Evolutionary conservation across 2,797 vertebrate genomes (phyloP).

Genomic region (Chelonia mydas): DNA sequence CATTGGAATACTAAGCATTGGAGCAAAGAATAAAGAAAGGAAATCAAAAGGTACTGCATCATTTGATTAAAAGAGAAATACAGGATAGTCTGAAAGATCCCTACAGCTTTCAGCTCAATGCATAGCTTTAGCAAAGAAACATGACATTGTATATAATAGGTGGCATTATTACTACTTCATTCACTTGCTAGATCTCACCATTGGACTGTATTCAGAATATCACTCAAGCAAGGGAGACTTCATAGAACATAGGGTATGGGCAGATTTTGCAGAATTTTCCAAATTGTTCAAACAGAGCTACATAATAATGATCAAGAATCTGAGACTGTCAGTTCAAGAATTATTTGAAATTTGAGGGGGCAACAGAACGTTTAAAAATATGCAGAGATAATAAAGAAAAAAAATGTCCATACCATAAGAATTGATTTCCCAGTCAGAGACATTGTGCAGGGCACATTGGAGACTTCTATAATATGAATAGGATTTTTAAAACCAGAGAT

Average conservation of each 20-base stretch:
- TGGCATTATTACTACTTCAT: background rate
- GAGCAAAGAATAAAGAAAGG: background rate
- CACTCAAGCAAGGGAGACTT: background rate
- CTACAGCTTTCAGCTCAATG: background rate
- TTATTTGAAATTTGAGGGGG: background rate
- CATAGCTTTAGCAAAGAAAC: background rate
- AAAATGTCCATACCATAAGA: background rate
- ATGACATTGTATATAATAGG: background rate
- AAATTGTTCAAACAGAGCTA: background rate
- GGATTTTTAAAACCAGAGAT: background rate
- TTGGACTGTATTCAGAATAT: background rate
- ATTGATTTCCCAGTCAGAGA: background rate
- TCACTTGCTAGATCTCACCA: background rate
- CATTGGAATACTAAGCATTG: background rate
- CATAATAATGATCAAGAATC: fast-evolving
- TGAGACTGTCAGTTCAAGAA: background rate
- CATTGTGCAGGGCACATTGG: background rate
- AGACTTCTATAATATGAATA: background rate
- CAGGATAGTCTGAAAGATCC: background rate
- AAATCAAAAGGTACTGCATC: background rate
- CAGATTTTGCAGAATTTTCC: background rate
- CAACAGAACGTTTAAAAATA: background rate
- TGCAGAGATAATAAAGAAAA: background rate
- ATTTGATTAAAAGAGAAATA: background rate
- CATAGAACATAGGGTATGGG: background rate